Percentiles rank a stretch among this genome's conserved stretches.
phyloP scores from a whole-genome alignment of 2,888 invertebrate species.

The Catocala sponsa region DNA sequence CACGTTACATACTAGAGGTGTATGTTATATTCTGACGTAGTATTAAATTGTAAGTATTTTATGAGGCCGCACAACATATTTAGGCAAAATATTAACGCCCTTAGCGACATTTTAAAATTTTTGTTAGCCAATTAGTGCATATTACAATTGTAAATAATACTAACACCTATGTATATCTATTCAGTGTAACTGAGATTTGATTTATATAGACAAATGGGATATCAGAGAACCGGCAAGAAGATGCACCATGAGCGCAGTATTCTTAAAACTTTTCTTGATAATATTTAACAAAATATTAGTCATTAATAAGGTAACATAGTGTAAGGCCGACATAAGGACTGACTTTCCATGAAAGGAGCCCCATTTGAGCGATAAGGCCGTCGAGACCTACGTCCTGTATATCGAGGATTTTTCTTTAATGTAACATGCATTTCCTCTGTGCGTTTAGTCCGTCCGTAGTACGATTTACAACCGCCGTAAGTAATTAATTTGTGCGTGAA shows the following conservation, averaged over 20 bases:
- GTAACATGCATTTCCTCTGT: constrained; percentile 19
- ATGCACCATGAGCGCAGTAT: constrained; percentile 75
- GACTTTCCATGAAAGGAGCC: constrained; percentile 34
- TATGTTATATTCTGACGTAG: constrained; percentile 77
- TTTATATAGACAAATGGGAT: constrained; percentile 58
- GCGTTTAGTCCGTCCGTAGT: constrained; percentile 27
- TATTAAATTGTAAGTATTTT: constrained; percentile 78
- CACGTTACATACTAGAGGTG: constrained; percentile 75
- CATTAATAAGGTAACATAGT: constrained; percentile 60
- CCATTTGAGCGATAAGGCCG: neutral
- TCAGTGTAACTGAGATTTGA: constrained; percentile 63
- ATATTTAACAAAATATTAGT: constrained; percentile 71
- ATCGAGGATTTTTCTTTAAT: too few relatives aligned
- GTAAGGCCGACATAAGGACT: constrained; percentile 61
- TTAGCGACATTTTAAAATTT: constrained; percentile 63
- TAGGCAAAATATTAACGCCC: constrained; percentile 63
- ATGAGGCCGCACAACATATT: constrained; percentile 69
- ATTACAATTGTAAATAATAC: constrained; percentile 79
- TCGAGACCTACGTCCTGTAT: neutral
- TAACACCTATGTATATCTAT: constrained; percentile 53
- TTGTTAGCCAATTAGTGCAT: constrained; percentile 71
- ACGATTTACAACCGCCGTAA: constrained; percentile 14
- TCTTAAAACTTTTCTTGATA: constrained; percentile 64
- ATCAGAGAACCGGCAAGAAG: constrained; percentile 48
- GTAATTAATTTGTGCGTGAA: constrained; percentile 18